Evolutionary conservation across 2,113 vertebrate species (phyloP).

Genomic region (Copsychus sechellarum): DNA sequence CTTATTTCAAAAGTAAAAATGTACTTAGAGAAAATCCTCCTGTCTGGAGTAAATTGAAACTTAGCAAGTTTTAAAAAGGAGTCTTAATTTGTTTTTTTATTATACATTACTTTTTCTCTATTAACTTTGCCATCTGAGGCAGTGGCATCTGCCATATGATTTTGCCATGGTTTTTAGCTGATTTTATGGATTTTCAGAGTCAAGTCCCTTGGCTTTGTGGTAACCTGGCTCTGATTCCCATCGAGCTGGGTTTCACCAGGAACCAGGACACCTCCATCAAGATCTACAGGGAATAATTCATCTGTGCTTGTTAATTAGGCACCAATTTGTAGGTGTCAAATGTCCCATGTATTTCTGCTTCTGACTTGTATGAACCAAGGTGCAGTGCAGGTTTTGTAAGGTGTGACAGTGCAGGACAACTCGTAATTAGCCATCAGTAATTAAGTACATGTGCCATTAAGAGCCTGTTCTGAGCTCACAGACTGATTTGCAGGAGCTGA

Average conservation of each 20-base stretch:
- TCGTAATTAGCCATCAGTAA: neutral
- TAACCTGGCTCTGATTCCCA: fast-evolving
- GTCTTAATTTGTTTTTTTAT: neutral
- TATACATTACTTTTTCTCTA: neutral
- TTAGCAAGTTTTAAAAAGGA: neutral
- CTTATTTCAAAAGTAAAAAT: neutral
- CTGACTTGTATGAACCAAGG: neutral
- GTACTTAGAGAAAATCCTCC: neutral
- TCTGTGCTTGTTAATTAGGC: neutral
- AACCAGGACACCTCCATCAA: neutral
- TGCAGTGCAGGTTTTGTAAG: neutral
- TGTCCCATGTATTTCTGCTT: neutral
- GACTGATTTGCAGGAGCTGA: neutral
- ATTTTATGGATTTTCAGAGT: neutral
- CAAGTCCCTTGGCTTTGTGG: neutral
- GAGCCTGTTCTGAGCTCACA: neutral
- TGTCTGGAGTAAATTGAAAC: neutral
- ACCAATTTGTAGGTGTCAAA: neutral
- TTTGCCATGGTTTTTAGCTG: neutral
- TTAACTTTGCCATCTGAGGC: neutral
- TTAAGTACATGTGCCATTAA: neutral
- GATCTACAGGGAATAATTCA: neutral
- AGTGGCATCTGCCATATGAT: neutral
- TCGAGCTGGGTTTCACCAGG: neutral
- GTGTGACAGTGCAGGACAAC: neutral